Conservation (phyloP, 1,140 invertebrate species). For the Cotesia glomerata region DNA sequence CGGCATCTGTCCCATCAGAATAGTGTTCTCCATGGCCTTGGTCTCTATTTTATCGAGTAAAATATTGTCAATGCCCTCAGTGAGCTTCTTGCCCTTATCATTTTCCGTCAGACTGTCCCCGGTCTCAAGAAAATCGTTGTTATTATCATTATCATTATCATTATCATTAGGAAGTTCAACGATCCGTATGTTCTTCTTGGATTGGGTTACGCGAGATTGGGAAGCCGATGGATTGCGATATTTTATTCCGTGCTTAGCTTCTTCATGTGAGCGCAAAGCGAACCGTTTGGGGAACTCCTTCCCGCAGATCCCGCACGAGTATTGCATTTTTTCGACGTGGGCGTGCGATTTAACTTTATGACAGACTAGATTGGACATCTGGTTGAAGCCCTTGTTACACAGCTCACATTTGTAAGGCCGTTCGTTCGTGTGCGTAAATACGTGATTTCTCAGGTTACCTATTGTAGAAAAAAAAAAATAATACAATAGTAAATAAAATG, state of each 20-base stretch:
- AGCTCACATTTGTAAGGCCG: slow-evolving; percentile 81
- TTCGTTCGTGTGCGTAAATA: slow-evolving; percentile 81
- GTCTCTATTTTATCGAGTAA: slow-evolving; percentile 68
- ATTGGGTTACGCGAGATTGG: slow-evolving; percentile 26
- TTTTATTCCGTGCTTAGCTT: slow-evolving; percentile 66
- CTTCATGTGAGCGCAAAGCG: slow-evolving; percentile 66
- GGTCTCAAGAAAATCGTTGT: slow-evolving; percentile 2
- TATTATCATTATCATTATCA: slow-evolving; percentile 29
- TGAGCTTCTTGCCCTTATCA: slow-evolving; percentile 39
- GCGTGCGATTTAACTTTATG: slow-evolving; percentile 76
- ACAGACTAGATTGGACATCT: slow-evolving; percentile 81
- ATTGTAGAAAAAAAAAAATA: slow-evolving; percentile 16
- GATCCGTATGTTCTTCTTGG: slow-evolving; percentile 56
- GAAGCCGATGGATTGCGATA: slow-evolving; percentile 49
- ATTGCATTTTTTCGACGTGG: slow-evolving; percentile 64
- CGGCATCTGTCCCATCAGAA: slow-evolving; percentile 62
- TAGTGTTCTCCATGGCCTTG: slow-evolving; percentile 65
- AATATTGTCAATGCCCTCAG: slow-evolving; percentile 51
- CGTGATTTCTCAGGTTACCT: slow-evolving; percentile 76
- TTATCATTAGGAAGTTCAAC: slow-evolving; percentile 57
- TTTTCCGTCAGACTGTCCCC: slow-evolving; percentile 32
- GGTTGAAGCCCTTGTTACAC: slow-evolving; percentile 80
- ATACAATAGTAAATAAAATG: slow-evolving; percentile 5
- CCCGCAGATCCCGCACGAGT: slow-evolving; percentile 66
- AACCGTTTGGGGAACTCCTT: slow-evolving; percentile 66